Conservation (phyloP, 2,888 invertebrate species). For the Drosophila lutescens region DNA sequence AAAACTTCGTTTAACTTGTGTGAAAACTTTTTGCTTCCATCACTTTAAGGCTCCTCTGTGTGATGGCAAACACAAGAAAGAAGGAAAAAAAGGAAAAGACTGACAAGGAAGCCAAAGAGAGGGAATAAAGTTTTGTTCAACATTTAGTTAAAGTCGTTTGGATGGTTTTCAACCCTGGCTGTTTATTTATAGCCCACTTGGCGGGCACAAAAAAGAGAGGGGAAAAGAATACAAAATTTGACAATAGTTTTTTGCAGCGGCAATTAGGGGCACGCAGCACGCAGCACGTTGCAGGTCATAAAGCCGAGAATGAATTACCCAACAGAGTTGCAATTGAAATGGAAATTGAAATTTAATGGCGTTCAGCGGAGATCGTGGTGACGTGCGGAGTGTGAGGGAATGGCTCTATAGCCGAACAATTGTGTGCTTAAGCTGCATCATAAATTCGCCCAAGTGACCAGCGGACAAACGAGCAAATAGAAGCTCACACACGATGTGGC, state of each 20-base stretch:
- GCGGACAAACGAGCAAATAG: background rate
- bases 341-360: conserved; percentile 42
- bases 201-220: conserved; percentile 11
- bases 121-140: conserved; percentile 26
- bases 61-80: conserved; percentile 3
- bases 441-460: conserved; percentile 53
- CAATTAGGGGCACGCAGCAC: conserved; percentile 55
- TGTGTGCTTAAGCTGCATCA: conserved; percentile 49
- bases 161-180: conserved; percentile 14
- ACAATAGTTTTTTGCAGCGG: conserved; percentile 50
- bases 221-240: conserved; percentile 18
- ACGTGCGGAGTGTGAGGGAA: background rate
- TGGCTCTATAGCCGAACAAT: conserved; percentile 31
- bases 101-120: conserved; percentile 1
- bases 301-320: conserved; percentile 36
- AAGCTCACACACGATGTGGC: conserved; percentile 1
- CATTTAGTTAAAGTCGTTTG: conserved; percentile 45
- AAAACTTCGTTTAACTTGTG: conserved; percentile 61
- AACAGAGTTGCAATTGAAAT: conserved; percentile 49
- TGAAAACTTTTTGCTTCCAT: conserved; percentile 60
- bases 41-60: conserved; percentile 48
- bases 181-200: conserved; percentile 64
- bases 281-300: conserved; percentile 50
- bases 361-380: conserved; percentile 3
- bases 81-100: background rate